A percentile compares a stretch with the other conserved stretches of the same genome.
phyloP scores from a whole-genome alignment of 1,140 invertebrate genomes.

The Mactra quadrangularis region DNA sequence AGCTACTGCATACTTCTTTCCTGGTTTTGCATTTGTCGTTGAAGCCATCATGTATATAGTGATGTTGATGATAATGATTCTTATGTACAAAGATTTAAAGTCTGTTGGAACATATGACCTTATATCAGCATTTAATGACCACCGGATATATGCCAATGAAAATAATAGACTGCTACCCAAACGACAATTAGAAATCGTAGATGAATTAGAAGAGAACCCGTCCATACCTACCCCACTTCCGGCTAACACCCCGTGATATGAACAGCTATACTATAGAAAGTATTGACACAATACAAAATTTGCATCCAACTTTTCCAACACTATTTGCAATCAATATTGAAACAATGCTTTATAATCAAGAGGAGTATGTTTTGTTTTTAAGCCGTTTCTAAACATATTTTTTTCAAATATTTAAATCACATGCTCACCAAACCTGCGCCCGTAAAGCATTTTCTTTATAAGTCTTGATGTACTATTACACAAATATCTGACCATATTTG shows the following conservation, averaged over 20 bases:
- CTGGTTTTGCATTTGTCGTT: slow-evolving; percentile 77
- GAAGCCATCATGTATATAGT: slow-evolving; percentile 74
- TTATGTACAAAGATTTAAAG: slow-evolving; percentile 66
- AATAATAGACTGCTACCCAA: not conserved
- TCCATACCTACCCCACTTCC: slow-evolving; percentile 57
- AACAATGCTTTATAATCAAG: no score
- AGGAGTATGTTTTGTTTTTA: no score
- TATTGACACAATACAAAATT: no score
- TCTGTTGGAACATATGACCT: slow-evolving; percentile 66
- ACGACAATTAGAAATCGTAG: slow-evolving; percentile 61
- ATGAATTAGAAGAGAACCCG: slow-evolving; percentile 66
- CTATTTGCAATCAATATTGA: no score
- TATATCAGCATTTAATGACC: slow-evolving; percentile 61
- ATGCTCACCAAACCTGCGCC: no score
- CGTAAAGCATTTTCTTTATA: no score
- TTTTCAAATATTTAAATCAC: no score
- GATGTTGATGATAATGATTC: slow-evolving; percentile 66
- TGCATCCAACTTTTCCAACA: no score
- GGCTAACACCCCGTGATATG: slow-evolving; percentile 64
- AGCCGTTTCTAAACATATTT: no score
- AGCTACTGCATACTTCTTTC: slow-evolving; percentile 74
- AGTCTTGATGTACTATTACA: no score
- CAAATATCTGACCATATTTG: no score
- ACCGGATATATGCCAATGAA: slow-evolving; percentile 42
- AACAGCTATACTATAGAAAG: no score